Evolutionary conservation across 1,140 invertebrate species (phyloP), one percentile per base, ranked within the genome.

Genomic region (Lycorma delicatula): DNA sequence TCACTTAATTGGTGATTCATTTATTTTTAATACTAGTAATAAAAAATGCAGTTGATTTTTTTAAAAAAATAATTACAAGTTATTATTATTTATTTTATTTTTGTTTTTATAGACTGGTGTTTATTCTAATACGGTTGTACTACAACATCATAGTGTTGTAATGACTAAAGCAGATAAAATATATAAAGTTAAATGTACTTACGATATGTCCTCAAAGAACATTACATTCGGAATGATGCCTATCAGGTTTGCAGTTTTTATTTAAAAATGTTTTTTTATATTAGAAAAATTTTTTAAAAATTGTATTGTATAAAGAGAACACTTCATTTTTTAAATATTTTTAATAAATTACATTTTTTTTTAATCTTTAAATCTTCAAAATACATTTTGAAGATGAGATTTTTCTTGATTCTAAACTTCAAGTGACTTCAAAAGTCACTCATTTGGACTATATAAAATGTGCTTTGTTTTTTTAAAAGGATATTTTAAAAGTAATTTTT

Each of bases 141-240:
- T 96, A 1, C 93, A 96, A 74, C 92, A 95, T 68, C 92, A 96
- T 74, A 94, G 91, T 67, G 91, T 95, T 6, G 92, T 96, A 2
- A 93, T 96, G 89, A 96, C 92, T 11, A 95, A 95, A 74, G 91
- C 91, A 1, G 93, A 96, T 71, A 96, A 96, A 71, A 94, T 95
- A 64, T 96, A 96, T 80, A 94, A 94, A 74, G 89, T 96, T 29
- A 92, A 94, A 68, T 96, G 93, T 68, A 96, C 92, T 0, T 96
- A 96, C 70, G 93, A 96, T 72, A 95, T 95, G 85, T 91, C 90
- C 51, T 93, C 91, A 1, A 91, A 93, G 77, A 96, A 96, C 71
- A 93, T 96, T 58, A 94, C 92, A 9, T 96, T 95, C 75, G 92
- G 92, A 74, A 94, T 95, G 91, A 92, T 95, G 86, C 91, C 92